These are phyloP conservation scores for Macquaria ambigua DNA, from an alignment of 2,113 vertebrate species.

Conservation along the genomic window DNA sequence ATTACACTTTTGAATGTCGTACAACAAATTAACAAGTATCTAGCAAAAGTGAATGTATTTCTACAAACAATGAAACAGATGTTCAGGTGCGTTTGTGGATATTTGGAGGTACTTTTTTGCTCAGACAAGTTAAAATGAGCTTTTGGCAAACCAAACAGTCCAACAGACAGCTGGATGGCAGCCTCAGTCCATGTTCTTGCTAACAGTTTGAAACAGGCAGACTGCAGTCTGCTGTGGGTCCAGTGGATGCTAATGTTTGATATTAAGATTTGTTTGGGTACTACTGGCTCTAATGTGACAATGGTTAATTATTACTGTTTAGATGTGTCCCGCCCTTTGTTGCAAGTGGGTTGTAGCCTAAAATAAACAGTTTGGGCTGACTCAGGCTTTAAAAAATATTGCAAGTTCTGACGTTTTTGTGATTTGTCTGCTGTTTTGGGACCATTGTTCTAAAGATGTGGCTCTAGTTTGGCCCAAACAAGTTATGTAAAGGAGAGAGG, in stretches of 20 bases:
- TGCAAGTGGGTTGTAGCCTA: too few species aligned
- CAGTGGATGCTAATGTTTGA: neutral
- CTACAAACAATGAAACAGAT: neutral
- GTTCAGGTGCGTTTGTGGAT: neutral
- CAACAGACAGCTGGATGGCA: neutral
- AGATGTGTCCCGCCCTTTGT: too few species aligned
- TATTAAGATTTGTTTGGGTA: neutral
- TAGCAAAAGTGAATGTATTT: neutral
- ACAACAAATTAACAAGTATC: neutral
- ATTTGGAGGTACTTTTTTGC: neutral
- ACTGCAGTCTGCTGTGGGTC: neutral
- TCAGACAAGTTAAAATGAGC: neutral
- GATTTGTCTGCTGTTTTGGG: too few species aligned
- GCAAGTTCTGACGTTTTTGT: too few species aligned
- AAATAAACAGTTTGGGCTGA: too few species aligned
- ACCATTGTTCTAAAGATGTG: too few species aligned
- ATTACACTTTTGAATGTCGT: neutral
- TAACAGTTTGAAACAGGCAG: neutral
- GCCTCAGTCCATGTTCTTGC: neutral
- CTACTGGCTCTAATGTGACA: slow-evolving; percentile 10
- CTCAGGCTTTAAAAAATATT: too few species aligned
- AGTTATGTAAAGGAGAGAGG: too few species aligned
- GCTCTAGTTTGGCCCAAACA: too few species aligned
- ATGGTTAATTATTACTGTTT: slow-evolving; percentile 10
- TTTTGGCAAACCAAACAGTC: neutral